Conservation (phyloP, 2,113 vertebrate species). For the Oncorhynchus gorbuscha region DNA sequence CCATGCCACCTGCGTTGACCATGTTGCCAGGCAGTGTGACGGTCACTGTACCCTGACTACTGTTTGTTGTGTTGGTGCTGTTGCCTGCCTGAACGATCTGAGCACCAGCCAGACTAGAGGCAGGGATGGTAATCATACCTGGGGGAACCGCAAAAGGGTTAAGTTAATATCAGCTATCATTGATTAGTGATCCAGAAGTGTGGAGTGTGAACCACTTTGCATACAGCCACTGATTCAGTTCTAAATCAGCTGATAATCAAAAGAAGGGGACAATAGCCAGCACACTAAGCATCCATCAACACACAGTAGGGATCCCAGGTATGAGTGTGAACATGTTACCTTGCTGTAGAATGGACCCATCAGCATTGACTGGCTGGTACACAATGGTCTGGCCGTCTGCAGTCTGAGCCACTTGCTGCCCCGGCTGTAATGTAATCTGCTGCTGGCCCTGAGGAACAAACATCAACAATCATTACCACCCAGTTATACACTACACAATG, state of each 20-base stretch:
- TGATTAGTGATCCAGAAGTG: too few relatives aligned
- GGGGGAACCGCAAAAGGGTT: constrained; percentile 39
- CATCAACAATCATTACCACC: constrained; percentile 1
- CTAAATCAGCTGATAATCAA: neutral
- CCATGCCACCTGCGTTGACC: constrained; percentile 88
- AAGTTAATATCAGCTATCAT: neutral
- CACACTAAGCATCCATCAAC: neutral
- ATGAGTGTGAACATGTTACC: constrained; percentile 63
- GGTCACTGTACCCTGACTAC: constrained; percentile 87
- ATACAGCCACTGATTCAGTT: neutral
- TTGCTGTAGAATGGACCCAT: constrained; percentile 88
- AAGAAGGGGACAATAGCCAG: neutral
- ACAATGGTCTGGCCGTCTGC: constrained; percentile 91
- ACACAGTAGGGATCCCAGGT: neutral
- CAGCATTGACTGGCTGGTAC: constrained; percentile 89
- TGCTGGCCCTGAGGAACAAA: constrained; percentile 71
- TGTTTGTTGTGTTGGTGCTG: constrained; percentile 84
- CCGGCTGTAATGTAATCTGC: constrained; percentile 84
- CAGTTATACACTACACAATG: neutral
- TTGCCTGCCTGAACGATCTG: constrained; percentile 88
- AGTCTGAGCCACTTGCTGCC: constrained; percentile 88
- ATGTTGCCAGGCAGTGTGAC: constrained; percentile 87
- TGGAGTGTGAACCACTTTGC: too few relatives aligned
- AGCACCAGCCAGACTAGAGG: constrained; percentile 85
- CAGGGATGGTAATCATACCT: constrained; percentile 93